Evolutionary conservation across 2,888 invertebrate species (phyloP).

Genomic region (Drosophila paranaensis): DNA sequence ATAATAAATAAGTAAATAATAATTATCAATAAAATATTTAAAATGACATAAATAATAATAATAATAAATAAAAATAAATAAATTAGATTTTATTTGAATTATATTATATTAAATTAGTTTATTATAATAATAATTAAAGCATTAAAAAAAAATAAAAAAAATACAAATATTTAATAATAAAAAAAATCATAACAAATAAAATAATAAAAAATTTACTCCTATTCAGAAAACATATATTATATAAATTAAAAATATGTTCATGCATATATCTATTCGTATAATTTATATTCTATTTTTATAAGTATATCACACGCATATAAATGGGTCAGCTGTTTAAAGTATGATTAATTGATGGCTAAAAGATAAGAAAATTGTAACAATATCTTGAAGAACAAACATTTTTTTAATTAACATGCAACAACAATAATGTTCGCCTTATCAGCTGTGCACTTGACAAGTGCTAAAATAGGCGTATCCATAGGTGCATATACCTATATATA

Average conservation of each 20-base stretch:
- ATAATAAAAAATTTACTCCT: background rate
- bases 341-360: background rate
- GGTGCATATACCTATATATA: background rate
- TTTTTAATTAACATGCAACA: background rate
- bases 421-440: background rate
- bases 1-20: no score
- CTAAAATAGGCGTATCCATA: slow-evolving; percentile 8
- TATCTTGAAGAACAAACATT: background rate
- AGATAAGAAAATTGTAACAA: background rate
- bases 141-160: background rate
- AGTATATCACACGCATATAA: background rate
- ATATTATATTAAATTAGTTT: no score
- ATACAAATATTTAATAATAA: background rate
- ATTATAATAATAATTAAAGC: background rate
- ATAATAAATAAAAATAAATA: no score
- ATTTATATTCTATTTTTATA: background rate
- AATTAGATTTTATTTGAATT: no score
- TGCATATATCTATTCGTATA: background rate
- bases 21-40: no score
- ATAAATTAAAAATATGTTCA: background rate
- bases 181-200: background rate
- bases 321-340: background rate
- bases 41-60: no score
- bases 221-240: no score
- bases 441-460: background rate